These are phyloP conservation scores for Perccottus glenii DNA, from an alignment of 2,113 vertebrate species.

Conservation along the genomic window DNA sequence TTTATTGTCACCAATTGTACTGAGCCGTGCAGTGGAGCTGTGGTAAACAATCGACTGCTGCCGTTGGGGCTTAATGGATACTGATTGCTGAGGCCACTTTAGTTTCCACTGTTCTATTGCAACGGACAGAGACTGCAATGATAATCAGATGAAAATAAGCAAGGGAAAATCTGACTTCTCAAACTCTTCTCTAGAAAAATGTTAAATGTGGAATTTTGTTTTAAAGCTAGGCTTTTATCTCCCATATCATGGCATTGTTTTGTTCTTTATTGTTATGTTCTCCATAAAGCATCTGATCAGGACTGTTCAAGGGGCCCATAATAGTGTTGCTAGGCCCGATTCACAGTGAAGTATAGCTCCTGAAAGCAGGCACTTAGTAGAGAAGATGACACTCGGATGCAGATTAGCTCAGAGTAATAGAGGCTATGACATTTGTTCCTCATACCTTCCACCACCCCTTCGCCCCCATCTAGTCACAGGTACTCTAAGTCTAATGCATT, in stretches of 20 bases:
- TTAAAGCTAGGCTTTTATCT: too few relatives aligned
- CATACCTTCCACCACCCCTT: neutral
- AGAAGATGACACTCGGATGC: slow-evolving; percentile 52
- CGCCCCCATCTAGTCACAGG: slow-evolving; percentile 40
- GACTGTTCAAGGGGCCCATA: slow-evolving; percentile 22
- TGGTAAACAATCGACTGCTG: slow-evolving; percentile 23
- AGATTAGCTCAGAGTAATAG: slow-evolving; percentile 45
- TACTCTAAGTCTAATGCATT: neutral
- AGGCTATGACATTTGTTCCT: slow-evolving; percentile 11
- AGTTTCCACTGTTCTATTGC: neutral
- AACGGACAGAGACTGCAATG: slow-evolving; percentile 17
- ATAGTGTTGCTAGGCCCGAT: slow-evolving; percentile 56
- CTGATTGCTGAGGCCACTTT: slow-evolving; percentile 55
- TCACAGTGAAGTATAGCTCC: slow-evolving; percentile 57
- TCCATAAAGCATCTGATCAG: slow-evolving; percentile 15
- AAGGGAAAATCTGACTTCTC: slow-evolving; percentile 3
- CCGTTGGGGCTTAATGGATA: slow-evolving; percentile 33
- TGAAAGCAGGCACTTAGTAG: slow-evolving; percentile 52
- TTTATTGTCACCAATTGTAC: slow-evolving; percentile 13
- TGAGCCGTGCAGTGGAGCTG: slow-evolving; percentile 17
- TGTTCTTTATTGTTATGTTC: neutral
- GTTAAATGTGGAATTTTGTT: slow-evolving; percentile 2
- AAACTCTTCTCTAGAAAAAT: slow-evolving; percentile 48
- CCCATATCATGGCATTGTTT: neutral
- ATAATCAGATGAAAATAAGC: neutral